Conservation (phyloP, 2,113 vertebrate species). For the Trichomycterus rosablanca region DNA sequence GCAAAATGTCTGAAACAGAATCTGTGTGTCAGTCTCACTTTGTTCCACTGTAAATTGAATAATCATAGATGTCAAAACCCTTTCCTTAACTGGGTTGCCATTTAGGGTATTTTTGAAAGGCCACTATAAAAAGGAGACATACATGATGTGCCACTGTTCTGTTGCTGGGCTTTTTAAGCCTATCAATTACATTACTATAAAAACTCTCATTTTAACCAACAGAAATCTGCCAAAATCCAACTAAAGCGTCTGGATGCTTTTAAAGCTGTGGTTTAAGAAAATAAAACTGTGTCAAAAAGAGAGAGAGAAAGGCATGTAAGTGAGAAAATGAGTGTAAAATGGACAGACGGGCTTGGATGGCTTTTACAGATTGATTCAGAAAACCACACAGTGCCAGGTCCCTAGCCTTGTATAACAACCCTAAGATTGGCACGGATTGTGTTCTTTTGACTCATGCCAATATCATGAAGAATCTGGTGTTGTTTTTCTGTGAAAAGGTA, state of each 20-base stretch:
- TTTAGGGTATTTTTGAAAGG: conserved; percentile 54
- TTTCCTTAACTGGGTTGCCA: too few relatives aligned
- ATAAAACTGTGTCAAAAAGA: not conserved
- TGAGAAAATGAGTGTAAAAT: conserved; percentile 40
- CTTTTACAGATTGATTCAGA: conserved; percentile 41
- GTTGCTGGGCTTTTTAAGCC: conserved; percentile 4
- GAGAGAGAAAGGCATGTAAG: conserved; percentile 4
- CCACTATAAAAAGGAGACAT: conserved; percentile 48
- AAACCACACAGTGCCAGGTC: conserved; percentile 25
- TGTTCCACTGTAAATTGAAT: too few relatives aligned
- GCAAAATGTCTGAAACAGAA: too few relatives aligned
- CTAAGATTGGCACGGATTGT: conserved; percentile 32
- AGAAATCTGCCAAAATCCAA: conserved; percentile 7
- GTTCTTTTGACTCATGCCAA: conserved; percentile 38
- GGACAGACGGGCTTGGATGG: conserved; percentile 41
- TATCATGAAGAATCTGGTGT: conserved; percentile 42
- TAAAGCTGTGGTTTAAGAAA: conserved; percentile 5
- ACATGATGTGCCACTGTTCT: conserved; percentile 25
- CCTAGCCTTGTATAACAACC: conserved; percentile 39
- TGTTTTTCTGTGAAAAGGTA: conserved; percentile 39
- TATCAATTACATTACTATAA: conserved; percentile 33
- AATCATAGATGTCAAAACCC: too few relatives aligned
- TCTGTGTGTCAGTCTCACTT: too few relatives aligned
- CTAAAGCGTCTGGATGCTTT: conserved; percentile 24
- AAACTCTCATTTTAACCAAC: conserved; percentile 32